These are phyloP conservation scores for Hemithea aestivaria DNA, from an alignment of 2,888 invertebrate genomes.

Conservation along the genomic window DNA sequence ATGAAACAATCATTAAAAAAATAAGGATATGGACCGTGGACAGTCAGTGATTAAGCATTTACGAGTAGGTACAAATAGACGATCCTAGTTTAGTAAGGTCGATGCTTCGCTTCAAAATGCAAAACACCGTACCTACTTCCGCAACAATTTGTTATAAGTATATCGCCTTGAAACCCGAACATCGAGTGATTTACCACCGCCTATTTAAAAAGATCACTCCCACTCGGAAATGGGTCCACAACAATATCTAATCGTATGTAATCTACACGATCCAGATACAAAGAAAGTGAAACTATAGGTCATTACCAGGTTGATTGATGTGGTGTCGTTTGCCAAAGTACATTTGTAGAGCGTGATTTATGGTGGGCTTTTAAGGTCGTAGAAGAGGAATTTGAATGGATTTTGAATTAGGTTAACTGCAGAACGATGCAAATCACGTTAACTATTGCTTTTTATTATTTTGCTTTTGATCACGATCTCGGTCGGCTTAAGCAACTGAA, in stretches of 20 bases:
- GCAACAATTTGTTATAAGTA: constrained; percentile 43
- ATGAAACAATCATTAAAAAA: constrained; percentile 22
- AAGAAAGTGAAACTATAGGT: constrained; percentile 52
- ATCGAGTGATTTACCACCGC: constrained; percentile 33
- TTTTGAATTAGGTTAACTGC: constrained; percentile 16
- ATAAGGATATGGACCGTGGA: too few relatives aligned
- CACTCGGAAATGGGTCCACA: constrained; percentile 42
- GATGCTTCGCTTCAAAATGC: constrained; percentile 41
- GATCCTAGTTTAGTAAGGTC: constrained; percentile 40
- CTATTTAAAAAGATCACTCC: constrained; percentile 36
- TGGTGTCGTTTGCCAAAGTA: constrained; percentile 39
- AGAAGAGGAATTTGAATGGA: constrained; percentile 20
- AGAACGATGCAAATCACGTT: constrained; percentile 40
- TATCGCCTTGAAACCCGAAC: constrained; percentile 39
- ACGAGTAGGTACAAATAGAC: constrained; percentile 18
- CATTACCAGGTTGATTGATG: constrained; percentile 49
- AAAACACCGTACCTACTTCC: constrained; percentile 48
- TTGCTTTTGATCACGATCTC: too few relatives aligned
- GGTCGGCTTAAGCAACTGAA: too few relatives aligned
- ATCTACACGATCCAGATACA: constrained; percentile 40
- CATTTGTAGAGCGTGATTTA: constrained; percentile 38
- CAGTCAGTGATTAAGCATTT: constrained; percentile 19
- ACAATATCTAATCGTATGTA: constrained; percentile 40
- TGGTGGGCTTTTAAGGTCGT: constrained; percentile 22
- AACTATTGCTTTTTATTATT: background rate